A percentile compares a stretch with the other conserved stretches of the same genome.
These are phyloP conservation scores for Rhea americana DNA, from an alignment of 2,113 vertebrate species.

Conservation along the genomic window DNA sequence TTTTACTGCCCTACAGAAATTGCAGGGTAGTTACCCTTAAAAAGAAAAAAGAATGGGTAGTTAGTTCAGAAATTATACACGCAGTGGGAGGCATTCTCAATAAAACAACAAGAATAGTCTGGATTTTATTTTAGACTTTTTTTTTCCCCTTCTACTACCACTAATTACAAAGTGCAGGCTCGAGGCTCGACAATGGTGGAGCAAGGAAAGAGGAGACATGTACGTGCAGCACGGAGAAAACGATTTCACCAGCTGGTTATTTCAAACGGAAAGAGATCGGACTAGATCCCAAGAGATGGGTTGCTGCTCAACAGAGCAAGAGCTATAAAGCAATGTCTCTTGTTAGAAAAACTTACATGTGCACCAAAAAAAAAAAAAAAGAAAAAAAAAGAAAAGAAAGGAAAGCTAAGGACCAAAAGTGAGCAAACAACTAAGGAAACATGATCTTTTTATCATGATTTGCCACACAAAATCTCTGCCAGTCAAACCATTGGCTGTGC, in stretches of 20 bases:
- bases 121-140: constrained; percentile 38
- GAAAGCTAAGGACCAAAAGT: neutral
- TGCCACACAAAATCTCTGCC: neutral
- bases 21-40: neutral
- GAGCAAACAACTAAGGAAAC: neutral
- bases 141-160: neutral
- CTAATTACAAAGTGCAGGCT: constrained; percentile 62
- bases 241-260: neutral
- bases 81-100: neutral
- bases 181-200: constrained; percentile 7
- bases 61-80: neutral
- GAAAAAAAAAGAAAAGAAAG: too few species aligned
- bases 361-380: neutral
- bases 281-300: neutral
- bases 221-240: neutral
- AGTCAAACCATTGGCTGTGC: neutral
- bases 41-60: neutral
- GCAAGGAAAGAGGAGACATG: constrained; percentile 33
- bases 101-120: constrained; percentile 37
- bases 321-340: neutral
- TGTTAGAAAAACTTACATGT: accelerated
- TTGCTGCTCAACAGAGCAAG: neutral
- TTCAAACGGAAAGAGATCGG: constrained; percentile 29
- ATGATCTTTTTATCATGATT: neutral
- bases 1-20: neutral